phyloP scores from a whole-genome alignment of 2,888 invertebrate genomes.

The Prenolepis imparis region DNA sequence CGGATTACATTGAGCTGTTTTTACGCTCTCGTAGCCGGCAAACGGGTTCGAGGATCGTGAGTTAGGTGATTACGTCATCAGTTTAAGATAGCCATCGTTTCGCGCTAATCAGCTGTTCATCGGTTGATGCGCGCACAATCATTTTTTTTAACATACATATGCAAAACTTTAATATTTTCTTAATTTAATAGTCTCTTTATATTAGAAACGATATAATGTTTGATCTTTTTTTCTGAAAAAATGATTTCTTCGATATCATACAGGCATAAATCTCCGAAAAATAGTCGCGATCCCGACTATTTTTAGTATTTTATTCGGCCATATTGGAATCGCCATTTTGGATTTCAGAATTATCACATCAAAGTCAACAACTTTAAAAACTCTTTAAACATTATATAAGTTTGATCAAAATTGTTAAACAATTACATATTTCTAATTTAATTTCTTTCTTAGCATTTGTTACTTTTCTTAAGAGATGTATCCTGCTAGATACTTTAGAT shows the following conservation, averaged over 20 bases:
- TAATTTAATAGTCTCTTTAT: neutral
- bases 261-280: neutral
- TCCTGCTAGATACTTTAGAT: neutral
- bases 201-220: neutral
- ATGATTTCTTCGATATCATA: neutral
- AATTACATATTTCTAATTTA: neutral
- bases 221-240: neutral
- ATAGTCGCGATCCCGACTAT: neutral
- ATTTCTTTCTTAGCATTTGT: neutral
- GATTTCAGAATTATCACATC: slow-evolving; percentile 1
- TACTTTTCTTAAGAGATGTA: neutral
- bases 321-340: slow-evolving; percentile 43
- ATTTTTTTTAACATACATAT: neutral
- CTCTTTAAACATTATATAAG: neutral
- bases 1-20: slow-evolving; percentile 18
- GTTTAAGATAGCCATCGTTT: slow-evolving; percentile 4
- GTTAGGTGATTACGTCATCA: slow-evolving; percentile 10
- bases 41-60: neutral
- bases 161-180: neutral
- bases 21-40: neutral
- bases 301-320: slow-evolving; percentile 23
- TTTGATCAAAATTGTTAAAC: neutral
- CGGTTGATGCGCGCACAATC: no score
- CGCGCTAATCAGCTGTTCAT: neutral
- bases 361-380: neutral